Conservation (phyloP, 1,140 invertebrate species). For the Bursaphelenchus mucronatus region DNA sequence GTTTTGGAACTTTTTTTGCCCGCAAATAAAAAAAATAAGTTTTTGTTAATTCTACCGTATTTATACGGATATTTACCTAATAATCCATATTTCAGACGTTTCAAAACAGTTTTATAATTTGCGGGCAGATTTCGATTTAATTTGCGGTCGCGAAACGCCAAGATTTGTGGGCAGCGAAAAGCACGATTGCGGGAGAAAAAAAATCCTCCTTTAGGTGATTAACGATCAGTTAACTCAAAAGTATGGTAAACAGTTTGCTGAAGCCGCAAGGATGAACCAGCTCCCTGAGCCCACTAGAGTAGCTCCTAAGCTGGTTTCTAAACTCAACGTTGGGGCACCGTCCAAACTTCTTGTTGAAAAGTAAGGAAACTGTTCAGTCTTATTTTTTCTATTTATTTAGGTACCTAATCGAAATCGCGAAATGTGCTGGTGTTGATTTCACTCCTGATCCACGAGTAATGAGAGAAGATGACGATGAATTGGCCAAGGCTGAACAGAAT, state of each 20-base stretch:
- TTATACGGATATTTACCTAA: too few relatives aligned
- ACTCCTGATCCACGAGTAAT: constrained; percentile 80
- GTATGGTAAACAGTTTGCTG: constrained; percentile 87
- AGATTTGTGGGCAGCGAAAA: too few relatives aligned
- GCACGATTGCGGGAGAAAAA: too few relatives aligned
- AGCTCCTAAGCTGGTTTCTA: constrained; percentile 90
- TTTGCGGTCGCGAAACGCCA: too few relatives aligned
- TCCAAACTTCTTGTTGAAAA: constrained; percentile 91
- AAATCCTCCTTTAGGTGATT: too few relatives aligned
- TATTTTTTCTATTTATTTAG: constrained; percentile 42
- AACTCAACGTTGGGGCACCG: constrained; percentile 88
- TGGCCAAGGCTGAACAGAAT: constrained; percentile 68
- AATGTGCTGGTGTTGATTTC: constrained; percentile 84
- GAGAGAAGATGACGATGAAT: constrained; percentile 70
- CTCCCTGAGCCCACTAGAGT: constrained; percentile 70
- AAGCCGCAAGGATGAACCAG: constrained; percentile 74
- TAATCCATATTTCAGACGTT: too few relatives aligned
- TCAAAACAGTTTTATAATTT: too few relatives aligned
- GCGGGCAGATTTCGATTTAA: too few relatives aligned
- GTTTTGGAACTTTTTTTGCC: too few relatives aligned
- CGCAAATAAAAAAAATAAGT: too few relatives aligned
- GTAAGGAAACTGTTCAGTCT: constrained; percentile 70
- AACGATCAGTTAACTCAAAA: constrained; percentile 82
- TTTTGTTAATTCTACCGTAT: too few relatives aligned
- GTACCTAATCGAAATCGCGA: constrained; percentile 79